phyloP scores from a whole-genome alignment of 2,113 vertebrate genomes.

The Lagopus leucura region DNA sequence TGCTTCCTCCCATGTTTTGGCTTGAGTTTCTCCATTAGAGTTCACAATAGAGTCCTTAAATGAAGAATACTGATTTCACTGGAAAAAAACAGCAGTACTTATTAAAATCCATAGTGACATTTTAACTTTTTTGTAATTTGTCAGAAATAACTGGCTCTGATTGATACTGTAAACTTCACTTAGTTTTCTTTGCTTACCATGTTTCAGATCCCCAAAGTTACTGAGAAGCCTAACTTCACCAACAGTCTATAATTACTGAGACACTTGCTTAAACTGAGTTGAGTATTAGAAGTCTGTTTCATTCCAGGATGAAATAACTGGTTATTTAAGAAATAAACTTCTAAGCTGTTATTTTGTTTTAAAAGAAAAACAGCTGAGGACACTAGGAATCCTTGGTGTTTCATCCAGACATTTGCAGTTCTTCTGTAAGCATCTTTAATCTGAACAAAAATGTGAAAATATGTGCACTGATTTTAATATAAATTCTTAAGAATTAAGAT shows the following conservation, averaged over 20 bases:
- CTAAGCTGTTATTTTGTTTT: background rate
- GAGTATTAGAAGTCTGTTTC: background rate
- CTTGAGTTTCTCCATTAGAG: background rate
- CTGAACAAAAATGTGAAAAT: background rate
- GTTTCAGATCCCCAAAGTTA: background rate
- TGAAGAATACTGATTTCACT: background rate
- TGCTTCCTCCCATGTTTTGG: background rate
- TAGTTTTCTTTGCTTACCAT: background rate
- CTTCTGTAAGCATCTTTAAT: background rate
- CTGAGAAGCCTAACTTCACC: background rate
- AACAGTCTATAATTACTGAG: background rate
- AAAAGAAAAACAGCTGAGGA: background rate
- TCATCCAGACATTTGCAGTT: background rate
- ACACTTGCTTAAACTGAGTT: background rate
- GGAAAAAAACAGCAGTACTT: background rate
- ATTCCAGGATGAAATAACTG: background rate
- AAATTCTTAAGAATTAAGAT: background rate
- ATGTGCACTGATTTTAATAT: background rate
- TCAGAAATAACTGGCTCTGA: background rate
- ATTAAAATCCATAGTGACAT: background rate
- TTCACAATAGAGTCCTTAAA: background rate
- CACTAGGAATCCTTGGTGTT: background rate
- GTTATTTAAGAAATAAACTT: background rate
- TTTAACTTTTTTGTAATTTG: background rate
- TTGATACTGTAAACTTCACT: background rate